A percentile compares a stretch with the other conserved stretches of the same genome.
phyloP scores from a whole-genome alignment of 2,113 vertebrate species.

The Rhynchomys soricoides region DNA sequence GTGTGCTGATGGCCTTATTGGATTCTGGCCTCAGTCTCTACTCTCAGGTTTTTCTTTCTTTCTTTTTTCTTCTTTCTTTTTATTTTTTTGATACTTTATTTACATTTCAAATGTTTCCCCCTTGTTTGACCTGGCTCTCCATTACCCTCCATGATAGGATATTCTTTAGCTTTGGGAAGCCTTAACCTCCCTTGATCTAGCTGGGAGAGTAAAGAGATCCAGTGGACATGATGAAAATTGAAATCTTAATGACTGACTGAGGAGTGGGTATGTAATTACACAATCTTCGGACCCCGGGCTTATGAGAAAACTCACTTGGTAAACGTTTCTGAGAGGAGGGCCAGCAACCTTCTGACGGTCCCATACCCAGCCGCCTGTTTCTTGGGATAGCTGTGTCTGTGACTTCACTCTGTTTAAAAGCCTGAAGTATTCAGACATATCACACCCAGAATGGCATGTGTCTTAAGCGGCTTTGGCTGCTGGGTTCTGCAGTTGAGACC shows the following conservation, averaged over 20 bases:
- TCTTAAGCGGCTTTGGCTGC: neutral
- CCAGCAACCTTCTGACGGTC: neutral
- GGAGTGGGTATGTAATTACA: conserved; percentile 51
- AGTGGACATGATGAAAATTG: neutral
- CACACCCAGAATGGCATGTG: neutral
- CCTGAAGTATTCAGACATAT: neutral
- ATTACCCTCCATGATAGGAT: neutral
- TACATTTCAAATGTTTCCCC: too few relatives aligned
- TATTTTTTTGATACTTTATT: too few relatives aligned
- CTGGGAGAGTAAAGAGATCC: conserved; percentile 11
- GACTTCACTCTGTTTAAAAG: neutral
- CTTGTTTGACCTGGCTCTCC: conserved; percentile 26
- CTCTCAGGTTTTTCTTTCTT: conserved; percentile 69
- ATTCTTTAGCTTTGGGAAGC: neutral
- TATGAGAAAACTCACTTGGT: conserved; percentile 5
- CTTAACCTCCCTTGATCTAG: neutral
- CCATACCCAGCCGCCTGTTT: neutral
- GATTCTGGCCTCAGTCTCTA: neutral
- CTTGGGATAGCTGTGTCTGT: neutral
- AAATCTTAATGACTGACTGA: conserved; percentile 45
- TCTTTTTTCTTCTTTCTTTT: too few relatives aligned
- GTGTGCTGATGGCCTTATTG: neutral
- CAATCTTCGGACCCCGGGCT: conserved; percentile 57
- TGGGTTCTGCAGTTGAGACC: neutral
- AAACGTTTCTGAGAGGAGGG: neutral